Evolutionary conservation across 2,113 vertebrate genomes (phyloP), one percentile per base, ranked within the genome.

Genomic region (Podiceps cristatus): DNA sequence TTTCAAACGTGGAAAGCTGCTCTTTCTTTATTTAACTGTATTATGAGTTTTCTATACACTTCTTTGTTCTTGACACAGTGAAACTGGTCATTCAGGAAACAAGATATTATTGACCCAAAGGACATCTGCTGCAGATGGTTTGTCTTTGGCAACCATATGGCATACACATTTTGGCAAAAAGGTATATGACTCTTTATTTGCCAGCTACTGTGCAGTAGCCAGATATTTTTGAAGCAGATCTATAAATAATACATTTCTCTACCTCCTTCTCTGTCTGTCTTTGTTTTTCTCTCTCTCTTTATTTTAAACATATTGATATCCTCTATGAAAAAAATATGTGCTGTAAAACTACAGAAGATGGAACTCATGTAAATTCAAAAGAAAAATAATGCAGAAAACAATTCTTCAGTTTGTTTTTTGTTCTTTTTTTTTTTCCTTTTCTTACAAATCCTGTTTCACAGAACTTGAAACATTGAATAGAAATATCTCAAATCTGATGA

Each of bases 141-240:
- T 90, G 37, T 86, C 86, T 95, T 91, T 95, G 92, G 72, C 86
- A 96, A 66, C 68, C 15, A 42, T 93, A 93, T 56, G 66, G 35
- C 35, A 35, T 84, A 89, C 1, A 11, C 29, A 60, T 96, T 96
- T 94, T 96, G 95, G 92, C 93, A 93, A 94, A 95, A 80, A 71
- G 3, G 5, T 81, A 80, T 86, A 50, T 86, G 47, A 42, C 12
- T 53, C 83, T 82, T 49, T 68, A 49, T 78, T 95, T 96, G 92
- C 93, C 92, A 97, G 12, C 31, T 86, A 66, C 60, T 67, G n/a
- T 76, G n/a, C 12, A 29, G 53, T 68, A 87, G 80, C 52, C 75
- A 95, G 80, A 90, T 86, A 86, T 91, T 88, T 94, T 33, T 90
- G 44, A 88, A 94, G 23, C 24, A 90, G 8, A 37, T 55, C 42